Percentiles rank a stretch among this genome's conserved stretches.
phyloP scores from a whole-genome alignment of 2,113 vertebrate species.

The Catharus fuscescens region DNA sequence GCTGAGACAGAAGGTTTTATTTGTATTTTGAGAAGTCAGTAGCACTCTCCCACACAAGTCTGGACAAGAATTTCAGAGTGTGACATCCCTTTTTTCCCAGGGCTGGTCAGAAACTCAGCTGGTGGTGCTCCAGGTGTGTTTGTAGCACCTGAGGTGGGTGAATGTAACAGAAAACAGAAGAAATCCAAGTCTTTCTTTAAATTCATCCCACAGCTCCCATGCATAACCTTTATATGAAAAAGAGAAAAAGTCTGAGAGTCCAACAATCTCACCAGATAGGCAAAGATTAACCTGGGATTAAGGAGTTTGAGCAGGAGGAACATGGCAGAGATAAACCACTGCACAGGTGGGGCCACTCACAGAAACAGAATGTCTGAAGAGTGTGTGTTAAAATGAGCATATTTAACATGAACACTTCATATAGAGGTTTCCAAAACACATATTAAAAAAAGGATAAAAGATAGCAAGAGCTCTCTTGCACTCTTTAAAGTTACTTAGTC shows the following conservation, averaged over 20 bases:
- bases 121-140: neutral
- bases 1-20: neutral
- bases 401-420: neutral
- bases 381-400: neutral
- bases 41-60: neutral
- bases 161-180: neutral
- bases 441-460: fast-evolving
- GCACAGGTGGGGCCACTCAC: neutral
- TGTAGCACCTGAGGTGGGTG: neutral
- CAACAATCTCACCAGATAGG: neutral
- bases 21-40: neutral
- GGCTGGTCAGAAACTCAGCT: fast-evolving
- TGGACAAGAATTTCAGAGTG: neutral
- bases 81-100: neutral
- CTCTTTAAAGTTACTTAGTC: neutral
- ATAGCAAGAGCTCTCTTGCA: fast-evolving
- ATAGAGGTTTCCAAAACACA: neutral
- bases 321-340: fast-evolving
- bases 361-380: neutral
- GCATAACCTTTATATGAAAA: neutral
- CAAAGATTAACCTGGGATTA: neutral
- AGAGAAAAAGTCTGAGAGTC: neutral
- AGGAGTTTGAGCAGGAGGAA: neutral
- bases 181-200: neutral
- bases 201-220: neutral